These are phyloP conservation scores for Zeuzera pyrina DNA, from an alignment of 2,888 invertebrate genomes.

Conservation along the genomic window DNA sequence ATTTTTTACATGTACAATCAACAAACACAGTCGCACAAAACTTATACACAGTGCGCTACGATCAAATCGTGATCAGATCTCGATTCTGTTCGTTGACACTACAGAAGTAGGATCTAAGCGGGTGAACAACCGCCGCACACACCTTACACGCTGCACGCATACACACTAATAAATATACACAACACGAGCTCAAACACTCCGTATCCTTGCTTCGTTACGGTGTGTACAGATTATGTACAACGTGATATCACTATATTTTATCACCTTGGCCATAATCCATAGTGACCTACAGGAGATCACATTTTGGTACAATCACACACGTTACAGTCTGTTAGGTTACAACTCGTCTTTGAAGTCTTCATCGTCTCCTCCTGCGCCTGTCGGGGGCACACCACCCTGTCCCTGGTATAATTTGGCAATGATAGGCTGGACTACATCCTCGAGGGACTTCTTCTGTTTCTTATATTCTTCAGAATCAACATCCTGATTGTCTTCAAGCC, in stretches of 20 bases:
- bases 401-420: constrained; percentile 96
- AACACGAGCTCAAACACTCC: constrained; percentile 49
- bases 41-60: constrained; percentile 29
- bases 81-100: too few species aligned
- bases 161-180: constrained; percentile 62
- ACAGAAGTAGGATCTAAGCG: too few species aligned
- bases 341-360: constrained; percentile 90
- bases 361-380: constrained; percentile 78
- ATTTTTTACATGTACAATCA: constrained; percentile 42
- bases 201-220: constrained; percentile 31
- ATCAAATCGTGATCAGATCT: constrained; percentile 36
- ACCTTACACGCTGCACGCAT: constrained; percentile 15
- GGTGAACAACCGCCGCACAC: constrained; percentile 12
- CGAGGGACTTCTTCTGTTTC: constrained; percentile 95
- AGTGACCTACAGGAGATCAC: constrained; percentile 48
- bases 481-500: constrained; percentile 97
- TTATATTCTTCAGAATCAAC: constrained; percentile 94
- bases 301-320: constrained; percentile 52
- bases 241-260: constrained; percentile 7
- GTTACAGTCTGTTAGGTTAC: constrained; percentile 67
- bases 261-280: constrained; percentile 24
- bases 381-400: constrained; percentile 84
- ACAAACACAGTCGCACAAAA: constrained; percentile 17
- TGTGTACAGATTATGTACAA: constrained; percentile 25
- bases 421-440: constrained; percentile 97